Evolutionary conservation across 2,888 invertebrate genomes (phyloP), one percentile per base, ranked within the genome.

Genomic region (Tricholauxania praeusta): DNA sequence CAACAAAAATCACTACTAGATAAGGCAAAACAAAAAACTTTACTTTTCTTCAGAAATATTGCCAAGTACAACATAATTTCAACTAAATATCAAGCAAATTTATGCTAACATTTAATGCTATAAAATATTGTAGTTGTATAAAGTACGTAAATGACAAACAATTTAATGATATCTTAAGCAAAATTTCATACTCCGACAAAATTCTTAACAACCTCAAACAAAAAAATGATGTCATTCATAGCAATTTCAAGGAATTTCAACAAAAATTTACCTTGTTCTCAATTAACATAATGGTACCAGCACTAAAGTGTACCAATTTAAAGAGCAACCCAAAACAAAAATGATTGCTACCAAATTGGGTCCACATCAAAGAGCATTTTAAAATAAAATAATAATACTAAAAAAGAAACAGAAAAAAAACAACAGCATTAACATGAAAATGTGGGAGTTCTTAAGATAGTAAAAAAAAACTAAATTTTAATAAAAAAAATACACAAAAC

Each of bases 161-260:
- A 39, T 28, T 28, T 28, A 39, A 39, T 39, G 1, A 39, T 39
- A 7, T 1, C 10, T 39, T 10, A 39, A 39, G 2, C 39, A 39
- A 10, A 39, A 39, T 39, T 39, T 39, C 39, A 39, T 10, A 39
- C 39, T 39, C 39, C 55, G 55, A 12, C 12, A 12, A 55, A 55
- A 55, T 55, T 55, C 12, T 17, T 12, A 55, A 55, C 12, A 19
- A n/a, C 55, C 17, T 55, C 47, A 47, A 19, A 49, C 52, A 66
- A 32, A 19, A n/a, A 47, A 55, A 67, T 67, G 67, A 67, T 67
- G 67, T 67, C 53, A 67, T 67, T 67, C 53, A 32, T 12, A 65
- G 65, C 19, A 32, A 52, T 47, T 14, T n/a, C 60, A 28, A 62
- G 39, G 17, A 62, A 17, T 39, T 62, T n/a, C 12, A 17, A 62